phyloP scores from a whole-genome alignment of 2,888 invertebrate genomes.

The Bruchidius siliquastri region DNA sequence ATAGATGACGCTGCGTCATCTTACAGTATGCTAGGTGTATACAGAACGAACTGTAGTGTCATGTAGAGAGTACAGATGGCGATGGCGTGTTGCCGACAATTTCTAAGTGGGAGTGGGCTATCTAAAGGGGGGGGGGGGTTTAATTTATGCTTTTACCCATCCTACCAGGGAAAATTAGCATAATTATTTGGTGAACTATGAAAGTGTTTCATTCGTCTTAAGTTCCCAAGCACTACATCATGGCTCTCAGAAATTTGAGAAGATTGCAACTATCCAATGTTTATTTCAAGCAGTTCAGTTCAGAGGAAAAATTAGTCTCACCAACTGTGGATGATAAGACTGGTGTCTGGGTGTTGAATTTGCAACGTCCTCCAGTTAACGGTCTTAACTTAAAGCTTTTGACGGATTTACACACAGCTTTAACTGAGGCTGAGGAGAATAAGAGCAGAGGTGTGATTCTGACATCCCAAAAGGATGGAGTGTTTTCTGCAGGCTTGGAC shows the following conservation, averaged over 20 bases:
- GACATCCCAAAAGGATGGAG: conserved; percentile 54
- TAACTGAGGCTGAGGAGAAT: conserved; percentile 63
- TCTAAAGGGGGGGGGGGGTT: too few relatives aligned
- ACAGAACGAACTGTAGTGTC: too few relatives aligned
- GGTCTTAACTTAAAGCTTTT: conserved; percentile 72
- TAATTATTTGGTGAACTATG: too few relatives aligned
- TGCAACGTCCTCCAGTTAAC: conserved; percentile 78
- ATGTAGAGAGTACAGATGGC: too few relatives aligned
- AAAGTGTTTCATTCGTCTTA: too few relatives aligned
- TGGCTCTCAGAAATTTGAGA: conserved; percentile 22
- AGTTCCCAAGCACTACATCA: too few relatives aligned
- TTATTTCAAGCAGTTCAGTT: conserved; percentile 25
- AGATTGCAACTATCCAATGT: conserved; percentile 12
- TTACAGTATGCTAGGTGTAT: too few relatives aligned
- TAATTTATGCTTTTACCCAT: too few relatives aligned
- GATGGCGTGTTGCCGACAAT: too few relatives aligned
- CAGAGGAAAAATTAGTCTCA: conserved; percentile 53
- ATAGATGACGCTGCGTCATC: too few relatives aligned
- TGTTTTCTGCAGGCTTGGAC: conserved; percentile 78
- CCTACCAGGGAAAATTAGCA: too few relatives aligned
- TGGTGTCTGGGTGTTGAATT: conserved; percentile 68
- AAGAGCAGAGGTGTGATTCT: conserved; percentile 70
- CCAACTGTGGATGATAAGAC: conserved; percentile 58
- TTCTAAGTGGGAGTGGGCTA: too few relatives aligned
- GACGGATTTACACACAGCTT: conserved; percentile 57